Base-by-base conservation (phyloP, 1,140 invertebrate genomes). In the Leptinotarsa defecta region DNA sequence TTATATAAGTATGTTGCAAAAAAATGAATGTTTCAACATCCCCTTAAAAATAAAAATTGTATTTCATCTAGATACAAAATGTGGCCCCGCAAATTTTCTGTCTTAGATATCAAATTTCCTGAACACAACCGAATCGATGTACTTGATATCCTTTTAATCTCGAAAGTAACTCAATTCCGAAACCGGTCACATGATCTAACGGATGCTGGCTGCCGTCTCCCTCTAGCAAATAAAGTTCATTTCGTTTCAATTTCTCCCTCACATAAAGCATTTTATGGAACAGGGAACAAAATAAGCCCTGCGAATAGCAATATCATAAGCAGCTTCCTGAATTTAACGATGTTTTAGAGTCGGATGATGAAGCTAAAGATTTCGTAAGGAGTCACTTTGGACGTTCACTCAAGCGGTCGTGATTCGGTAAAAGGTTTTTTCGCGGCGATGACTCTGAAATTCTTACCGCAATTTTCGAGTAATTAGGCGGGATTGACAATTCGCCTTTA, bases 281-380 rank as follows among this genome's bases (percentile, higher is more conserved):
- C 13, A 57, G n/a, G 52, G 52, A 19, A 57, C 52, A 15, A 57
- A 57, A 57, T 19, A 17, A 57, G 52, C 52, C 52, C 17, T 17
- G 17, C n/a, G 52, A 57, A 43, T 43, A 43, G 34, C 34, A 43
- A 43, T 43, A 43, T 57, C 52, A 57, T 57, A 57, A 57, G 52
- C 52, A 57, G 15, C 52, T 57, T 57, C 52, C 52, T 57, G 52
- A 19, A 57, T 57, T 57, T 57, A 57, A 57, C 52, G 52, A 57
- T 17, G 52, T 57, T 57, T 57, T 57, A 57, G 52, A 57, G 52
- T 17, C 17, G 52, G 52, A 17, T 57, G 52, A 57, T 57, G 52
- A 19, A 57, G 52, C 52, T 57, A 5, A 57, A 57, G 52, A 57
- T 57, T 57, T 19, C n/a, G 52, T 19, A 57, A 57, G 6, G 17